These are phyloP conservation scores for Sebastes minor DNA, from an alignment of 2,797 vertebrate species.

Conservation along the genomic window DNA sequence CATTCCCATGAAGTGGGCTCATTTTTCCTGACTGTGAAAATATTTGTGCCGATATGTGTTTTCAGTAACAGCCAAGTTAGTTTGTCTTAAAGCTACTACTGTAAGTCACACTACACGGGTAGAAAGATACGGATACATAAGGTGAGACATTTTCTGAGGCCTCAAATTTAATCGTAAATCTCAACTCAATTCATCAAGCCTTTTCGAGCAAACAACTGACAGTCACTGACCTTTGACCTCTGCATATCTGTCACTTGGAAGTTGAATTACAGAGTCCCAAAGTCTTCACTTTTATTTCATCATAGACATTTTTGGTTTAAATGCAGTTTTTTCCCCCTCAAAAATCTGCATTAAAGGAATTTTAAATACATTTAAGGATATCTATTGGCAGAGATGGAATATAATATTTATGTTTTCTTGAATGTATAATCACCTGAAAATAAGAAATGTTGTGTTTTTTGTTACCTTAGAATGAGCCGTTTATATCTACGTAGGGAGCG, in stretches of 20 bases:
- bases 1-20: slow-evolving; percentile 42
- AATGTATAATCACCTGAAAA: too few species aligned
- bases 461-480: too few species aligned
- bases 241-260: not conserved
- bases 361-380: too few species aligned
- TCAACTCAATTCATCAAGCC: not conserved
- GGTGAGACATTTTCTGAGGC: not conserved
- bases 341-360: too few species aligned
- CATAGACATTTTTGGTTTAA: not conserved
- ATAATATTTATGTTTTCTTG: too few species aligned
- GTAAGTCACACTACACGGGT: not conserved
- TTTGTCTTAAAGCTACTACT: not conserved
- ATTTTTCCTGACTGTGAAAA: slow-evolving; percentile 9
- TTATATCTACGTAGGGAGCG: too few species aligned
- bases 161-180: not conserved
- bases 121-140: not conserved
- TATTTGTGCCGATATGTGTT: not conserved
- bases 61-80: not conserved
- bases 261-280: not conserved
- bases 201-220: not conserved
- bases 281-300: not conserved
- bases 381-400: too few species aligned
- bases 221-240: not conserved
- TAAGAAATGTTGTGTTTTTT: too few species aligned
- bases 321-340: too few species aligned